Evolutionary conservation across 1,140 invertebrate genomes (phyloP), one percentile per base, ranked within the genome.

Genomic region (Trinorchestia longiramus): DNA sequence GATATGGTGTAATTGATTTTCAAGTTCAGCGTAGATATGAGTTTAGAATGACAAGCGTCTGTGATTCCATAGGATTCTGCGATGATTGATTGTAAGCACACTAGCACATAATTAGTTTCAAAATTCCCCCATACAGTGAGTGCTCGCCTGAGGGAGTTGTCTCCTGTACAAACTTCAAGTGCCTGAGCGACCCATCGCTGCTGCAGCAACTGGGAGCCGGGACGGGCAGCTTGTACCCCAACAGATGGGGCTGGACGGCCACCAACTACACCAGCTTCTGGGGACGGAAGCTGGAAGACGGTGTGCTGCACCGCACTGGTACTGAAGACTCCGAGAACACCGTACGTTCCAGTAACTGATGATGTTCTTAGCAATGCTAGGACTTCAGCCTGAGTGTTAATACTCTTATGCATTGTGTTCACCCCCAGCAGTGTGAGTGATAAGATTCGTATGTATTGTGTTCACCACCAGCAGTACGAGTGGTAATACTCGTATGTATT

Each of bases 251-350:
- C 96, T 99, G 99, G 99, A 97, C 97, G 44, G 98, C 99, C 0
- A 97, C 97, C 36, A 99, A 99, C 97, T 98, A 99, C 97, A 98
- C 98, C 0, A 97, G 98, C 96, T 99, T 99, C 97, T 99, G 98
- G 98, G 99, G 98, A 0, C 98, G 98, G 97, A 99, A 98, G 42
- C 98, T 99, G 6, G 97, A 98, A 8, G 98, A 99, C 28, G 99
- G 99, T 3, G 97, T 99, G 19, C 97, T 98, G 92, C 98, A 98
- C 96, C 98, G 98, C 96, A 97, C 99, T 44, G 98, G 98, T 97
- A 98, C 98, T 77, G 92, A 94, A 44, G 43, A 94, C 92, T 47
- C 92, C 44, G 92, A 94, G 17, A 45, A 45, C 44, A 47, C 1
- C 8, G 92, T 94, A 36, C 6, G 92, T 47, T n/a, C 47, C 11